These are phyloP conservation scores for Margarornis squamiger DNA, from an alignment of 2,797 vertebrate species.

Conservation along the genomic window DNA sequence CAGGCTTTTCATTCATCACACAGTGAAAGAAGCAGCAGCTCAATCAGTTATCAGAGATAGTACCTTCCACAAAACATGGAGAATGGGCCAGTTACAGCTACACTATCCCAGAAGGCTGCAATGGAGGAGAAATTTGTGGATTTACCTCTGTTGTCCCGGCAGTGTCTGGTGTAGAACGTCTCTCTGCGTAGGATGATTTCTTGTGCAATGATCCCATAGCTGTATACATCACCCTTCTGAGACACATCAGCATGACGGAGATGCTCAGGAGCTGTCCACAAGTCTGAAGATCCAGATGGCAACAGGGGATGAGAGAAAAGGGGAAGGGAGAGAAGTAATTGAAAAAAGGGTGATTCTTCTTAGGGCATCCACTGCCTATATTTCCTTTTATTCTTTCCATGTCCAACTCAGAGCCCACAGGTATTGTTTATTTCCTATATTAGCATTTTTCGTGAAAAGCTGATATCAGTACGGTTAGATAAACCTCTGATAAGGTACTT, in stretches of 20 bases:
- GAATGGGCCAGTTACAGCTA: neutral
- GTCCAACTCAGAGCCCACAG: neutral
- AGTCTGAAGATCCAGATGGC: conserved; percentile 59
- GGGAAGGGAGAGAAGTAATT: neutral
- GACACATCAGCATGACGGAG: conserved; percentile 84
- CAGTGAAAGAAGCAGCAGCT: neutral
- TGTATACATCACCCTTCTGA: conserved; percentile 95
- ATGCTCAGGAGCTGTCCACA: conserved; percentile 92
- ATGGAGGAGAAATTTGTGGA: neutral
- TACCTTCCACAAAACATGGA: neutral
- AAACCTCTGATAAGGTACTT: neutral
- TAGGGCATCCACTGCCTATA: neutral
- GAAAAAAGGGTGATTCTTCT: neutral
- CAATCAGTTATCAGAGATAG: neutral
- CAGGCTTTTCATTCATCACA: neutral
- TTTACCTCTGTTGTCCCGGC: conserved; percentile 80
- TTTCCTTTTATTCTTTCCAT: neutral
- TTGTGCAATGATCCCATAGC: conserved; percentile 91
- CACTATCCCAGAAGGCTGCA: neutral
- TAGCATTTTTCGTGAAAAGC: neutral
- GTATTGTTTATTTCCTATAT: neutral
- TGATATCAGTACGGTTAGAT: neutral
- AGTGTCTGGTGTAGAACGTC: conserved; percentile 83
- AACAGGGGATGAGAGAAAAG: neutral
- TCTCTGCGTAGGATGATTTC: conserved; percentile 87